phyloP scores from a whole-genome alignment of 2,113 vertebrate genomes.

The Diglossa brunneiventris region DNA sequence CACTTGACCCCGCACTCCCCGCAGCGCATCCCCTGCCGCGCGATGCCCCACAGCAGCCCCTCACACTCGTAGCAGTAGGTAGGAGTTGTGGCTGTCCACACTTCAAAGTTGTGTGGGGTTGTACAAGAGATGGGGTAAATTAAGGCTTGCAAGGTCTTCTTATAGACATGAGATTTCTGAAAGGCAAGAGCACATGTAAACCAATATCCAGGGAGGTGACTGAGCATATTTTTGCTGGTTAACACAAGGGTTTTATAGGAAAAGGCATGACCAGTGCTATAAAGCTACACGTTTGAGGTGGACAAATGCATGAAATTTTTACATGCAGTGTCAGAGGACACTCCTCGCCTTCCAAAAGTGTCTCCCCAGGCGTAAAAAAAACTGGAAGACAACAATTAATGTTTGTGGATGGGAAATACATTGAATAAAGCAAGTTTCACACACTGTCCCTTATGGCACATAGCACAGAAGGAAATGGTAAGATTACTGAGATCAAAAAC shows the following conservation, averaged over 20 bases:
- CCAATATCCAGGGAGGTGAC: neutral
- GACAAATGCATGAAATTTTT: neutral
- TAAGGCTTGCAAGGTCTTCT: slow-evolving; percentile 97
- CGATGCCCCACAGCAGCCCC: slow-evolving; percentile 96
- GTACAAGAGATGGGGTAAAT: slow-evolving; percentile 99
- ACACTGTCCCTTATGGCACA: neutral
- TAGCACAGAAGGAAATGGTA: neutral
- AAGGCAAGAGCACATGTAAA: slow-evolving; percentile 15
- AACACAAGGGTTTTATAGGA: neutral
- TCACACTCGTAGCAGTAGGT: slow-evolving; percentile 99
- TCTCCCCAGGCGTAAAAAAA: neutral
- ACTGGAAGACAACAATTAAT: neutral
- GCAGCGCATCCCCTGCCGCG: slow-evolving; percentile 96
- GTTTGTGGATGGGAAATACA: neutral
- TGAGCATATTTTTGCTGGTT: neutral
- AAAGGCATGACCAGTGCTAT: neutral
- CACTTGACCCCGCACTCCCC: slow-evolving; percentile 96
- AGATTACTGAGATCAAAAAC: neutral
- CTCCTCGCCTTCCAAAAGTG: neutral
- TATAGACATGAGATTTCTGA: slow-evolving; percentile 97
- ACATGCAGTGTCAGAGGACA: neutral
- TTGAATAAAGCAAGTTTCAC: neutral
- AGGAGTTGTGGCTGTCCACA: slow-evolving; percentile 95
- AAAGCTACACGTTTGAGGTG: neutral
- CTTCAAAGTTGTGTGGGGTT: slow-evolving; percentile 96